Evolutionary conservation across 2,888 invertebrate genomes (phyloP), one percentile per base, ranked within the genome.

Genomic region (Physocephala rufipes): DNA sequence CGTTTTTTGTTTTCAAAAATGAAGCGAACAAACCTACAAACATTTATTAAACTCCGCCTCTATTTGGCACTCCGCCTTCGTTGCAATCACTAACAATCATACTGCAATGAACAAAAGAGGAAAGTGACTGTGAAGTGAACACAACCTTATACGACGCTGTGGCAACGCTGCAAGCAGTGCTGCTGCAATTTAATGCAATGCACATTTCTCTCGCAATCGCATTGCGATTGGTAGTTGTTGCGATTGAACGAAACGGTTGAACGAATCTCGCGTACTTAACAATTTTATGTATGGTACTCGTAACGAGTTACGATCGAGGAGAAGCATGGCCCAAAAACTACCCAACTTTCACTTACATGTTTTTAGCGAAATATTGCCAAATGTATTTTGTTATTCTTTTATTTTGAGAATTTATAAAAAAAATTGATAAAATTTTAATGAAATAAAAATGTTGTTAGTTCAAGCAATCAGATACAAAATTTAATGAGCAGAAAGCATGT

Each of bases 21-120:
- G 43, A 55, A n/a, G 36, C 19, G 36, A 30, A 16, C 0, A 7
- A 30, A 13, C 66, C 26, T 16, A 24, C 43, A 28, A 28, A 36
- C 55, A 63, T 24, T 12, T 30, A n/a, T n/a, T n/a, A 53, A 19
- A 66, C 66, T 66, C 66, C 66, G 66, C 66, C 66, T 55, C 53
- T 53, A 53, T 66, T 30, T 43, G 53, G 43, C 55, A 55, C 53
- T 51, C 53, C 66, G 66, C 66, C 66, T 55, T 45, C 66, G 19
- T 15, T 26, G 26, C 49, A 47, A 19, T 49, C 49, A 47, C 47
- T 26, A n/a, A 26, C 21, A 21, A 24, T 16, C 64, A 36, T 24
- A 28, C 58, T 24, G 58, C 24, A 1, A 16, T 36, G 36, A 36
- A 9, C 36, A 9, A 36, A 9, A 4, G 36, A 36, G 36, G 36